Percentiles rank a stretch among this genome's conserved stretches.
phyloP scores from a whole-genome alignment of 1,140 invertebrate species.

The Argopecten irradians region DNA sequence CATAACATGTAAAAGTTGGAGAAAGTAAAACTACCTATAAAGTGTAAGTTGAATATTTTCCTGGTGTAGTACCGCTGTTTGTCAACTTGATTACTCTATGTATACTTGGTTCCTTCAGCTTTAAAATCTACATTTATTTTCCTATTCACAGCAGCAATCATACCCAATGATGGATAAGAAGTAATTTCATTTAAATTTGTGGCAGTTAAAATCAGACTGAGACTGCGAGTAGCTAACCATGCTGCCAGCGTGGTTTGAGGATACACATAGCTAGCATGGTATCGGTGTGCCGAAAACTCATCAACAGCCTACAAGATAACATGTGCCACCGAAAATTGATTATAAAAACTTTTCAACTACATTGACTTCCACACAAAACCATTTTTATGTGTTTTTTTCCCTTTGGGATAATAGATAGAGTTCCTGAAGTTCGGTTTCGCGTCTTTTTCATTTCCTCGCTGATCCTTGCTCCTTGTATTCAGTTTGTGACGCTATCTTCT shows the following conservation, averaged over 20 bases:
- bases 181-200: not conserved
- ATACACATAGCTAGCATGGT: not conserved
- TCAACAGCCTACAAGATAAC: not conserved
- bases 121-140: not conserved
- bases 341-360: constrained; percentile 5
- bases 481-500: not conserved
- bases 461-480: not conserved
- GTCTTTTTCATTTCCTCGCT: not conserved
- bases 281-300: not conserved
- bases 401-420: constrained; percentile 8
- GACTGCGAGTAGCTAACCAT: not conserved
- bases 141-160: not conserved
- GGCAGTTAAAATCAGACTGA: not conserved
- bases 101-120: not conserved
- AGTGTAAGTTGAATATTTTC: not conserved
- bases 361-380: constrained; percentile 3
- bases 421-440: not conserved
- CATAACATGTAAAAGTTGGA: not conserved
- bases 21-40: constrained; percentile 1
- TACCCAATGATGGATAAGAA: not conserved
- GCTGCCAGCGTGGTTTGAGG: not conserved
- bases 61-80: not conserved
- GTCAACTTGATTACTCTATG: not conserved
- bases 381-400: not conserved
- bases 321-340: not conserved